Percentiles rank a stretch among this genome's conserved stretches.
These are phyloP conservation scores for Spheniscus mendiculus DNA, from an alignment of 2,113 vertebrate genomes.

Conservation along the genomic window DNA sequence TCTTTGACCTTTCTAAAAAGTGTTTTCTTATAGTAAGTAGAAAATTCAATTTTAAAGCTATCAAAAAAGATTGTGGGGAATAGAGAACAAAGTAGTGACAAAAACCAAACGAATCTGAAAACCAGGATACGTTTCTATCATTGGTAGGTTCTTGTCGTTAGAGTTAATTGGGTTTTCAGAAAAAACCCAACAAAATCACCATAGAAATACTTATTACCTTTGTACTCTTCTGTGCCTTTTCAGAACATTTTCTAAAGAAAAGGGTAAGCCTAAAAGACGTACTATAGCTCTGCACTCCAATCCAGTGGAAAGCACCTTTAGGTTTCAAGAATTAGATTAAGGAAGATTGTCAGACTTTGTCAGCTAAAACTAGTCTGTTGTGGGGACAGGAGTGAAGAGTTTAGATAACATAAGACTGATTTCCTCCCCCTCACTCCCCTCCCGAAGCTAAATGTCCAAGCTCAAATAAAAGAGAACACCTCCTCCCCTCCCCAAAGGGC, in stretches of 20 bases:
- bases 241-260: neutral
- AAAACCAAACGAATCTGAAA: neutral
- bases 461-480: neutral
- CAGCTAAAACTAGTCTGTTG: neutral
- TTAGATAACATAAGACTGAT: fast-evolving
- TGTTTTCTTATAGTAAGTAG: neutral
- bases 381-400: neutral
- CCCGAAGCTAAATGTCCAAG: neutral
- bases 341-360: neutral
- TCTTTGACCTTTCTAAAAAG: neutral
- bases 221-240: neutral
- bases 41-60: neutral
- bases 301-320: neutral
- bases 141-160: neutral
- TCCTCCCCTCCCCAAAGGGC: too few relatives aligned
- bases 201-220: neutral
- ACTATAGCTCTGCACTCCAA: neutral
- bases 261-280: neutral
- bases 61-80: neutral
- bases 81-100: neutral
- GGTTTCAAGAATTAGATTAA: neutral
- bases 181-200: neutral
- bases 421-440: fast-evolving
- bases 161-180: neutral
- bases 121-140: neutral